These are phyloP conservation scores for Tragelaphus imberbis DNA, from an alignment of 2,113 vertebrate species.

Conservation along the genomic window DNA sequence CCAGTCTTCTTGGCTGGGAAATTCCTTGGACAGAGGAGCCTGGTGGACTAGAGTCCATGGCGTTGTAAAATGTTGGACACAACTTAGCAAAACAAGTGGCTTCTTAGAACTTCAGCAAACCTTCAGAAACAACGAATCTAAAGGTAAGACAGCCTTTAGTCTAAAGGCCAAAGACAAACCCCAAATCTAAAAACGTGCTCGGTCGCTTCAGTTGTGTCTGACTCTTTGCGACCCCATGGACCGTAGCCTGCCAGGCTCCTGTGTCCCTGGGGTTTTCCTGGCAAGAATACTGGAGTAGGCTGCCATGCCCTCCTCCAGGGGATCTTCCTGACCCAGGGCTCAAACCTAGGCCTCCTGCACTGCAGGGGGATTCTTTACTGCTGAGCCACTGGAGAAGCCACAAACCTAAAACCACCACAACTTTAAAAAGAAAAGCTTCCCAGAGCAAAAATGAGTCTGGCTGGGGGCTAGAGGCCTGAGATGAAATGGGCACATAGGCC, in stretches of 20 bases:
- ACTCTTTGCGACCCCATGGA: neutral
- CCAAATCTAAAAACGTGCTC: neutral
- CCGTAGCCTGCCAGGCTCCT: neutral
- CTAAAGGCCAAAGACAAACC: neutral
- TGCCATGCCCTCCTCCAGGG: neutral
- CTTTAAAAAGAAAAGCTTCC: neutral
- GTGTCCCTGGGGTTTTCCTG: neutral
- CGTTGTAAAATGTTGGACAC: neutral
- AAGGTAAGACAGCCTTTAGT: neutral
- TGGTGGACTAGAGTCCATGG: neutral
- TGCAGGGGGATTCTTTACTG: neutral
- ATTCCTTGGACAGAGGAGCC: neutral
- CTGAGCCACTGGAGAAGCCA: neutral
- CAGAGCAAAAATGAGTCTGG: neutral
- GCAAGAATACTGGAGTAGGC: neutral
- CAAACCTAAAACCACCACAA: neutral
- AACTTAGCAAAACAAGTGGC: neutral
- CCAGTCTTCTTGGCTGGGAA: neutral
- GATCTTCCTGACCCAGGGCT: neutral
- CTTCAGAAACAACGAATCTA: neutral
- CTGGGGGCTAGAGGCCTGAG: neutral
- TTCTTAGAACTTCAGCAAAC: neutral
- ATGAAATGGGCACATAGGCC: fast-evolving
- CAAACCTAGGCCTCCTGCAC: neutral
- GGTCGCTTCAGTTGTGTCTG: neutral